phyloP scores from a whole-genome alignment of 2,888 invertebrate genomes.

The Cataglyphis rosenhaueri region DNA sequence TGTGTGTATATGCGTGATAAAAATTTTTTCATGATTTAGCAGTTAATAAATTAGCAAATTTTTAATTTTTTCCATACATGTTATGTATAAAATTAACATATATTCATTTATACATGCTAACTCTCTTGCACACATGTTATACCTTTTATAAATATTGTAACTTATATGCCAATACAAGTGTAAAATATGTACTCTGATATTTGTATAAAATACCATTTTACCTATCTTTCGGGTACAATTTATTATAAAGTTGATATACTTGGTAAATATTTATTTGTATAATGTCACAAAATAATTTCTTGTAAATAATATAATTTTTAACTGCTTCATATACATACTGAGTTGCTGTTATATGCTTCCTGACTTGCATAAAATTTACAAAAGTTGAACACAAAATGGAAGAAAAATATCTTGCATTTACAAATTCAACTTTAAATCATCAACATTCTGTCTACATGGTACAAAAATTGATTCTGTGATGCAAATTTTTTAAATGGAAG shows the following conservation, averaged over 20 bases:
- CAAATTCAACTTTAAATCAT: constrained; percentile 55
- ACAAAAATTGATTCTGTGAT: constrained; percentile 67
- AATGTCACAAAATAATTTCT: constrained; percentile 39
- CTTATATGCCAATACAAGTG: constrained; percentile 57
- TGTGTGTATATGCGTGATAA: constrained; percentile 72
- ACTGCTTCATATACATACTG: constrained; percentile 57
- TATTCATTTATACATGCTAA: constrained; percentile 58
- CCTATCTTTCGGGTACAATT: constrained; percentile 42
- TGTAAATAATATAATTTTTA: constrained; percentile 71
- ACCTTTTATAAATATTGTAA: constrained; percentile 67
- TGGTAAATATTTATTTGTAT: constrained; percentile 52
- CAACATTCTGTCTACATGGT: constrained; percentile 53
- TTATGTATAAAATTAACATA: constrained; percentile 63
- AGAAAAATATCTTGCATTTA: constrained; percentile 66
- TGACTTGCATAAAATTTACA: constrained; percentile 50
- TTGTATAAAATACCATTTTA: constrained; percentile 55
- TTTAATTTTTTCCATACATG: constrained; percentile 63
- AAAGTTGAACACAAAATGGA: constrained; percentile 53
- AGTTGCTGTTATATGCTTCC: constrained; percentile 59
- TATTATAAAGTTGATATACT: constrained; percentile 46
- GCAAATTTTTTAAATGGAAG: constrained; percentile 54
- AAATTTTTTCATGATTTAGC: constrained; percentile 68
- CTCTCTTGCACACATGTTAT: constrained; percentile 48
- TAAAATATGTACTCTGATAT: constrained; percentile 57
- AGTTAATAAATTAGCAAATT: constrained; percentile 67